Conservation (phyloP, 1,140 invertebrate genomes). For the Macrostomum lignano region DNA sequence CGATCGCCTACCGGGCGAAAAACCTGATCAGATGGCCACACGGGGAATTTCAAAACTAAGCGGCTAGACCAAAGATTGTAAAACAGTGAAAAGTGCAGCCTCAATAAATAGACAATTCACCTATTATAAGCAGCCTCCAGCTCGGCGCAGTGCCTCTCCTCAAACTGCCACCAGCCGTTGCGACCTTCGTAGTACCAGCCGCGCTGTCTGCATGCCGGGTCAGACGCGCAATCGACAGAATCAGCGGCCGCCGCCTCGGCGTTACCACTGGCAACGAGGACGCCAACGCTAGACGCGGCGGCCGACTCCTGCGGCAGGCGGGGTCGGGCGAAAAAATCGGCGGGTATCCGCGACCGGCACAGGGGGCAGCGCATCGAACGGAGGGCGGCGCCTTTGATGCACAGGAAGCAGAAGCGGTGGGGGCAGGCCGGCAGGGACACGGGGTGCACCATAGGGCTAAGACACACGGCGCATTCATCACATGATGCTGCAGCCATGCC, state of each 20-base stretch:
- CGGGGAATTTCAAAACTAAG: no score
- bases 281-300: no score
- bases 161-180: conserved; percentile 96
- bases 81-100: no score
- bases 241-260: no score
- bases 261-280: no score
- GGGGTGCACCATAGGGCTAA: conserved; percentile 59
- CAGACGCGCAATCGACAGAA: conserved; percentile 9
- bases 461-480: conserved; percentile 70
- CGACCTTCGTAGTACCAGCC: conserved; percentile 83
- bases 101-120: no score
- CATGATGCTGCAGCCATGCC: no score
- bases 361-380: conserved; percentile 40
- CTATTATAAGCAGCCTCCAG: conserved; percentile 37
- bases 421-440: conserved; percentile 53
- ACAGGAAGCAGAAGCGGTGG: conserved; percentile 84
- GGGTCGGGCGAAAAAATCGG: no score
- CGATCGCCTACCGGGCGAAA: no score
- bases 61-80: no score
- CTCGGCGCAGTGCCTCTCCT: conserved; percentile 56
- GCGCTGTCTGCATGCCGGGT: conserved; percentile 38
- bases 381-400: conserved; percentile 65
- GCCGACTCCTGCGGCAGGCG: no score
- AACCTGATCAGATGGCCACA: no score
- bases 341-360: conserved; percentile 24